Evolutionary conservation across 2,888 invertebrate species (phyloP), one percentile per base, ranked within the genome.

Genomic region (Meloe dianella): DNA sequence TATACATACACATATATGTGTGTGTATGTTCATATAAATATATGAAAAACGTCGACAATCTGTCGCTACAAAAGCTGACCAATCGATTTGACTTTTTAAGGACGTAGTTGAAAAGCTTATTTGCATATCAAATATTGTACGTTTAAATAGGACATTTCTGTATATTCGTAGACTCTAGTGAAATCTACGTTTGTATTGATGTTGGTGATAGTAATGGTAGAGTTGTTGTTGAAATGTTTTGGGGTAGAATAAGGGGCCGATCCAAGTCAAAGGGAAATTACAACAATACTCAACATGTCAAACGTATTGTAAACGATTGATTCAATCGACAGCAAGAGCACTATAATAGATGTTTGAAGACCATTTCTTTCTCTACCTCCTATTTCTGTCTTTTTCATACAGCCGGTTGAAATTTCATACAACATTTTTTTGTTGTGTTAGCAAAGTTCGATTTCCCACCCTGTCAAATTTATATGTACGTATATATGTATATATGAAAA

Each of bases 51-150:
- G 57, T 57, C 61, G 57, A 35, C 60, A 63, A 63, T 60, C 63
- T 63, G 57, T 51, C 57, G 29, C 61, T 57, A 63, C 63, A 67
- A 67, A 66, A 63, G 61, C 63, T 66, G 66, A 66, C 63, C 66
- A 63, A 67, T 63, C 66, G 63, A 61, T 63, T 41, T 57, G 59
- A 24, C 10, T 59, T 54, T 38, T 59, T 59, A 61, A 63, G 63
- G 63, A 30, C 30, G 24, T 27, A 38, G 12, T 63, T 41, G 9
- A 60, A 67, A 63, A 67, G 66, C 63, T 51, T 63, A 61, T 67
- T 67, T 67, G 62, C 62, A 56, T 30, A 56, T 56, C 56, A 62
- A 32, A 51, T 62, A 24, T 30, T 32, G 62, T 62, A 56, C 27
- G 27, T 61, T 61, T 61, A 61, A 61, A 47, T 61, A 61, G 29